phyloP scores from a whole-genome alignment of 2,888 invertebrate species.

The Eulithis testata region DNA sequence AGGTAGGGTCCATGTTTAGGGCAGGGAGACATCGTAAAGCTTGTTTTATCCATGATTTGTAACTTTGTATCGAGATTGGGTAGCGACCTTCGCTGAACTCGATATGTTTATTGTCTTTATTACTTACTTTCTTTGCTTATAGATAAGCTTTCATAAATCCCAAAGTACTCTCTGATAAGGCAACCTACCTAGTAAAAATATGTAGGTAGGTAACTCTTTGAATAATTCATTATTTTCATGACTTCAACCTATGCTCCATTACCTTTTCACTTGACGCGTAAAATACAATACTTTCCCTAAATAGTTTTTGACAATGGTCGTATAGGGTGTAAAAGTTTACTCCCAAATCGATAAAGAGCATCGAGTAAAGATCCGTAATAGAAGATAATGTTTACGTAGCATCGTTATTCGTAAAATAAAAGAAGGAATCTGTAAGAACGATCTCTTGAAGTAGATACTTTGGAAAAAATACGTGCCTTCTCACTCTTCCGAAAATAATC shows the following conservation, averaged over 20 bases:
- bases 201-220: too few relatives aligned
- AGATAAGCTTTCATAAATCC: conserved; percentile 9
- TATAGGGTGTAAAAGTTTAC: too few relatives aligned
- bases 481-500: too few relatives aligned
- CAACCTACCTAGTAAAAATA: too few relatives aligned
- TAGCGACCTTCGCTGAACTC: conserved; percentile 42
- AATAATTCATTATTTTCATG: too few relatives aligned
- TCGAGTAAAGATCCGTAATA: conserved; percentile 9
- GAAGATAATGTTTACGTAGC: conserved; percentile 13
- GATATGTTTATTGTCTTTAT: conserved; percentile 41
- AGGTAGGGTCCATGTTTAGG: conserved; percentile 50
- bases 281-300: too few relatives aligned
- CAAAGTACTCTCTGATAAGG: not conserved
- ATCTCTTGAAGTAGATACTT: too few relatives aligned
- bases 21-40: conserved; percentile 54
- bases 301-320: too few relatives aligned
- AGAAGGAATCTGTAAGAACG: not conserved
- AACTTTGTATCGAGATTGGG: conserved; percentile 43
- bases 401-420: conserved; percentile 7
- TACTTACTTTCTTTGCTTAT: conserved; percentile 30
- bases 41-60: conserved; percentile 49
- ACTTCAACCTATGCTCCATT: too few relatives aligned
- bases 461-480: too few relatives aligned
- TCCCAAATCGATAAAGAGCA: not conserved
- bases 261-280: too few relatives aligned